These are phyloP conservation scores for Apodemus agrarius DNA, from an alignment of 2,797 vertebrate genomes.

Conservation along the genomic window DNA sequence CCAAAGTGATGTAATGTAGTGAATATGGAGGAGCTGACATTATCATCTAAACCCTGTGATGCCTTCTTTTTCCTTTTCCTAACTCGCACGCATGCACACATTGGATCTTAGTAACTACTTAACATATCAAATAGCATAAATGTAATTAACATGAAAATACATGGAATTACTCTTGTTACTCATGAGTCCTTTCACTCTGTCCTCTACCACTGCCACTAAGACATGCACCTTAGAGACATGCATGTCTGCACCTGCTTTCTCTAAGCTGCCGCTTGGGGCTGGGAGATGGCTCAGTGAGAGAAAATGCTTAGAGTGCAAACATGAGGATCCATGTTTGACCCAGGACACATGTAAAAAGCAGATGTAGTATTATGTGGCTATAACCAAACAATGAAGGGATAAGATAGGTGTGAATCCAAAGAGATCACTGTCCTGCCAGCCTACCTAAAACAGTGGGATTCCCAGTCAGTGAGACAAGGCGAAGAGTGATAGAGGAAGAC, in stretches of 20 bases:
- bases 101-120: background rate
- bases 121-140: constrained; percentile 1
- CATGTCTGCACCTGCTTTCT: background rate
- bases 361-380: background rate
- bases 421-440: background rate
- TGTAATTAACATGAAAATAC: background rate
- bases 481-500: background rate
- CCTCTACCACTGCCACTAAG: background rate
- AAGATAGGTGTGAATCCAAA: background rate
- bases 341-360: background rate
- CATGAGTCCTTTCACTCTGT: background rate
- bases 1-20: background rate
- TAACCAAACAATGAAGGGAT: background rate
- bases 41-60: background rate
- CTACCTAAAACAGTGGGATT: background rate
- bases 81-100: background rate
- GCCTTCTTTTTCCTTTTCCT: background rate
- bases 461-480: too few species aligned
- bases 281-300: background rate
- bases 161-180: background rate
- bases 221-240: background rate
- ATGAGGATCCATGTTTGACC: background rate
- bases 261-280: background rate
- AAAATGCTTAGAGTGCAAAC: background rate
- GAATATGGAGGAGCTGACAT: background rate